These are phyloP conservation scores for Orthonychiurus folsomi DNA, from an alignment of 2,888 invertebrate species.

Conservation along the genomic window DNA sequence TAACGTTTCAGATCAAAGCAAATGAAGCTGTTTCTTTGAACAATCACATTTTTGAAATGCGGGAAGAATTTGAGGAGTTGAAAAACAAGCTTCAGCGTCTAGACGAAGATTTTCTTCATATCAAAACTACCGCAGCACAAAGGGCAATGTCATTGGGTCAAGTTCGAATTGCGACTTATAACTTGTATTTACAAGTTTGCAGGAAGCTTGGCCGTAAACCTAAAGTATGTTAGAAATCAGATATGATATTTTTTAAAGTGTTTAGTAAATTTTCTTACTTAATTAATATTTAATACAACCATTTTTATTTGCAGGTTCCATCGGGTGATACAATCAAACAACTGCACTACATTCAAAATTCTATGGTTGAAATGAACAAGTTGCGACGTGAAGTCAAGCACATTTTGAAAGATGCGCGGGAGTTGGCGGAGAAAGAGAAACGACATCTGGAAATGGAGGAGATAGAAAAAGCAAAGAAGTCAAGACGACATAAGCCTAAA, in stretches of 20 bases:
- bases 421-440: conserved; percentile 13
- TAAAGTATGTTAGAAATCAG: conserved; percentile 11
- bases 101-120: conserved; percentile 32
- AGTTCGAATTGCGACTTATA: conserved; percentile 37
- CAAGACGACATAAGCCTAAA: too few relatives aligned
- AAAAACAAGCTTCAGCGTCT: conserved; percentile 28
- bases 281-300: neutral
- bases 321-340: conserved; percentile 33
- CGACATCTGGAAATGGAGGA: too few relatives aligned
- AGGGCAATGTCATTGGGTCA: conserved; percentile 34
- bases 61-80: conserved; percentile 27
- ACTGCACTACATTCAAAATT: conserved; percentile 30
- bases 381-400: conserved; percentile 35
- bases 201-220: conserved; percentile 29
- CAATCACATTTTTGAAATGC: conserved; percentile 35
- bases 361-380: conserved; percentile 34
- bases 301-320: conserved; percentile 8
- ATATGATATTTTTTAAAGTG: neutral
- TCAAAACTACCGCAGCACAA: conserved; percentile 36
- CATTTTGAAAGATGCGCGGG: conserved; percentile 20
- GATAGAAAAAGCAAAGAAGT: too few relatives aligned
- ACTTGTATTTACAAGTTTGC: conserved; percentile 35
- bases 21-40: conserved; percentile 35
- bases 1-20: conserved; percentile 23
- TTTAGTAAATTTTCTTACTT: neutral